Evolutionary conservation across 2,888 invertebrate species (phyloP), one percentile per base, ranked within the genome.

Genomic region (Halictus ligatus): DNA sequence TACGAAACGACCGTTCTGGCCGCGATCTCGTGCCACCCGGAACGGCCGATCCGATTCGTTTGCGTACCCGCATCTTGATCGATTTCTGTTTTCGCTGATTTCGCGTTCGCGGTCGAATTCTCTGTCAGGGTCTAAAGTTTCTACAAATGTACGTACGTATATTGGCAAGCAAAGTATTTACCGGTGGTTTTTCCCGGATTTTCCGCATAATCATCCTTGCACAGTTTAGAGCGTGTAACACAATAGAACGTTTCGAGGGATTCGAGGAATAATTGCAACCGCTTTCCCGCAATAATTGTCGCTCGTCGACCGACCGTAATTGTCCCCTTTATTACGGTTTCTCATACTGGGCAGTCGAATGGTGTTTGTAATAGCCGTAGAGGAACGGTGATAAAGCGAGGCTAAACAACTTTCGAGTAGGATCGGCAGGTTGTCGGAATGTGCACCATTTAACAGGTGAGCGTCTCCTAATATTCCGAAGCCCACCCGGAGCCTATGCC

Each of bases 391-490:
- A 25, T 40, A 50, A 50, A 12, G 15, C 75, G 54, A 54, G 40
- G 86, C 75, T 18, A 76, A 80, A 83, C 76, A 75, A 8, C 40
- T 64, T 83, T 72, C 21, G 21, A 75, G 73, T 60, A 12, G 43
- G 67, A 35, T 46, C 43, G 54, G 50, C 69, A 35, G 77, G 74
- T 78, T 64, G 76, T 71, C 43, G 87, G 81, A 85, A 81, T 80
- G 81, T 83, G 80, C 67, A 67, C 78, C 75, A 71, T 81, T 85
- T 83, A 81, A 69, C 88, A 84, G 85, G 89, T 83, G 71, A 73
- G 54, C 77, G 85, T 80, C n/a, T 69, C 75, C 78, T 80, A 75
- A 73, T 64, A 50, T 69, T 64, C 13, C 10, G 21, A 35, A 43
- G 82, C 15, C 81, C 75, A 79, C 72, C 84, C 69, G 74, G 18